Conservation (phyloP, 2,113 vertebrate species). For the chimpanzee (Pan troglodytes) region DNA sequence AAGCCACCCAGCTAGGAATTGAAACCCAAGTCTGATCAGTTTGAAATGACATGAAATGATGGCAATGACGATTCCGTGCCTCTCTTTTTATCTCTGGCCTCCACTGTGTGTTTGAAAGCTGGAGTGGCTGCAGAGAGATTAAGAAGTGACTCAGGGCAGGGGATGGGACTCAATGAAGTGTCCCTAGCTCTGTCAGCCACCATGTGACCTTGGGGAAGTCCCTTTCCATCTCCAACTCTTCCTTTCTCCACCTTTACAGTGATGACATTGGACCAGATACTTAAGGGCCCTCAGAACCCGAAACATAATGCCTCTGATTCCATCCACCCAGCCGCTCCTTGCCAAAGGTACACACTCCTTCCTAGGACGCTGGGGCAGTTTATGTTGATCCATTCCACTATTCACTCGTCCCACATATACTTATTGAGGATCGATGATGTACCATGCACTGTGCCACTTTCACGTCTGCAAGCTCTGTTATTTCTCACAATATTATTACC, state of each 20-base stretch:
- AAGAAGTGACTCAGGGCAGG: too few species aligned
- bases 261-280: rapidly evolving
- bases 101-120: neutral
- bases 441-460: rapidly evolving
- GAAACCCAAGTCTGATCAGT: neutral
- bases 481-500: too few species aligned
- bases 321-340: rapidly evolving
- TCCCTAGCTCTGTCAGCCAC: too few species aligned
- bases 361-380: neutral
- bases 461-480: neutral
- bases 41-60: neutral
- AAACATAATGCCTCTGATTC: neutral
- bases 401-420: too few species aligned
- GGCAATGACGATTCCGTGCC: rapidly evolving
- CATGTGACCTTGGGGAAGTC: neutral
- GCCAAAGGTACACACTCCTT: neutral
- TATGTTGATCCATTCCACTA: rapidly evolving
- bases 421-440: neutral
- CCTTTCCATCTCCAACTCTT: neutral
- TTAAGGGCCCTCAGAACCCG: neutral
- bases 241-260: neutral
- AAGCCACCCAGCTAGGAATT: neutral
- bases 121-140: neutral
- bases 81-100: rapidly evolving
- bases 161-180: too few species aligned